Conservation (phyloP, 2,113 vertebrate species). For the Periophthalmus modestus region DNA sequence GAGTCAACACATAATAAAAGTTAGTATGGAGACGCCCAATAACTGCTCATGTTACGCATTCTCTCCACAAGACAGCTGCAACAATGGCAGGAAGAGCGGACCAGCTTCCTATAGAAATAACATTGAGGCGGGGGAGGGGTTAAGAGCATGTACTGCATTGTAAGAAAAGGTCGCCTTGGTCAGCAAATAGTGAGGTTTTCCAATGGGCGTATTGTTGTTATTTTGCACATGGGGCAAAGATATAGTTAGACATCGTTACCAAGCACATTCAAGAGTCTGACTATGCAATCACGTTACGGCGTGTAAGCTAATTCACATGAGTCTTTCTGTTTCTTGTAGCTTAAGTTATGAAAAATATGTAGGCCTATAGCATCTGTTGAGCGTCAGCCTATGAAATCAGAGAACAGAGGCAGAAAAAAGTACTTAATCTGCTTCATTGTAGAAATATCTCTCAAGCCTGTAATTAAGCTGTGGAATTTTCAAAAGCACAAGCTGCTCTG, state of each 20-base stretch:
- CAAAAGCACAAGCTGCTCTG: no score
- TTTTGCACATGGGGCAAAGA: constrained; percentile 4
- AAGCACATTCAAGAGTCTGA: not conserved
- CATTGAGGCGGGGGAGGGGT: not conserved
- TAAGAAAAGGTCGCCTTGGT: not conserved
- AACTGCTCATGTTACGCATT: constrained; percentile 11
- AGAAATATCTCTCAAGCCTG: no score
- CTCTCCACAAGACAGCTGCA: constrained; percentile 56
- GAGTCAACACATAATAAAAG: constrained; percentile 1
- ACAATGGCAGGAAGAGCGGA: constrained; percentile 62
- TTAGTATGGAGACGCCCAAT: not conserved
- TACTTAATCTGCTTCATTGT: no score
- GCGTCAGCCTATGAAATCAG: no score
- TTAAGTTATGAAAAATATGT: no score
- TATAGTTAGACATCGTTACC: not conserved
- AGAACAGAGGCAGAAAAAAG: no score
- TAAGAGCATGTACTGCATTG: not conserved
- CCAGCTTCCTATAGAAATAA: constrained; percentile 57
- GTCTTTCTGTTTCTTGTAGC: no score
- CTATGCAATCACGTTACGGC: not conserved
- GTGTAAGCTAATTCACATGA: not conserved
- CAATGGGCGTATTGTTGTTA: not conserved
- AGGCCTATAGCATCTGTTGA: no score
- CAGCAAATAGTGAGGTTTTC: not conserved
- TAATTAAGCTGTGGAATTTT: no score